phyloP scores from a whole-genome alignment of 35 echinoderm and acorn worm species.

The Nesometra sesokonis region DNA sequence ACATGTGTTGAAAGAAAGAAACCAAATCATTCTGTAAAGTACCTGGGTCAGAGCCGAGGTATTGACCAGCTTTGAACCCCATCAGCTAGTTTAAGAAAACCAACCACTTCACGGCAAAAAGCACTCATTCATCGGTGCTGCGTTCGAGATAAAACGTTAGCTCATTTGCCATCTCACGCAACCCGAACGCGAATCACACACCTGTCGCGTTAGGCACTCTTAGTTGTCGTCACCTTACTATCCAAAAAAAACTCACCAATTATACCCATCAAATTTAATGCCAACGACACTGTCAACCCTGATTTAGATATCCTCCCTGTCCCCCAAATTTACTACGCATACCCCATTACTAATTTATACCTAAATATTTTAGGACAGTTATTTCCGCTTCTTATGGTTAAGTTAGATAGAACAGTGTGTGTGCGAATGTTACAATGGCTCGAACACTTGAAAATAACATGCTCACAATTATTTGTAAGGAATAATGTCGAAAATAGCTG shows the following conservation, averaged over 20 bases:
- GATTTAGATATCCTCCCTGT: not conserved
- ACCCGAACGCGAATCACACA: not conserved
- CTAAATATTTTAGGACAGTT: not conserved
- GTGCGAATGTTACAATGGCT: not conserved
- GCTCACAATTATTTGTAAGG: not conserved
- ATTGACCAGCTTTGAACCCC: not conserved
- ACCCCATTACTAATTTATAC: not conserved
- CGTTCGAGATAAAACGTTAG: not conserved
- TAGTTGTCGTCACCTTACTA: not conserved
- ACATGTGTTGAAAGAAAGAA: not conserved
- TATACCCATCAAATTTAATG: not conserved
- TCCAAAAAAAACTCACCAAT: not conserved
- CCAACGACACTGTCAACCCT: not conserved
- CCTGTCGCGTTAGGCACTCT: not conserved
- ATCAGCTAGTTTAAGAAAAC: not conserved
- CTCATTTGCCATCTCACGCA: not conserved
- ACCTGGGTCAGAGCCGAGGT: not conserved
- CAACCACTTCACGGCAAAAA: not conserved
- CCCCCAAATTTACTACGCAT: not conserved
- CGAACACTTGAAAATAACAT: not conserved
- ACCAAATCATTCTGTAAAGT: no score
- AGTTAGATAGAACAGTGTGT: not conserved
- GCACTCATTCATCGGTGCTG: not conserved
- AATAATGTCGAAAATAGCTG: not conserved
- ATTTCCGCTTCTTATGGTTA: not conserved